phyloP scores from a whole-genome alignment of 2,113 vertebrate species.

The Campylomormyrus numenius region DNA sequence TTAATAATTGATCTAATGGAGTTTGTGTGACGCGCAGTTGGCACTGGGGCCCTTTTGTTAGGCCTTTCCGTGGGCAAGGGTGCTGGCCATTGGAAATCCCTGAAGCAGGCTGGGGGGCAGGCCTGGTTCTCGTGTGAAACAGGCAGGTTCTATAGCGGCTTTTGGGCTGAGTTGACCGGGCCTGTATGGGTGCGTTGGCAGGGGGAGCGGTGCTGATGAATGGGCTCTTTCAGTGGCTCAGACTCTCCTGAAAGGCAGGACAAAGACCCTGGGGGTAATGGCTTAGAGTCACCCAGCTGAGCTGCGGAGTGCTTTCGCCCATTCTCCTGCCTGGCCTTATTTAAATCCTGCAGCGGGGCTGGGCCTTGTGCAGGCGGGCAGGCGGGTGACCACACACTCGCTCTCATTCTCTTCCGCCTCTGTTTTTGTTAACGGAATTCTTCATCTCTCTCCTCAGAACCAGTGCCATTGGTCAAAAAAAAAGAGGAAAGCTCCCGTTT shows the following conservation, averaged over 20 bases:
- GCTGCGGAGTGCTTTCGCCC: slow-evolving; percentile 50
- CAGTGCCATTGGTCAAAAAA: neutral
- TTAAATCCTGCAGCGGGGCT: slow-evolving; percentile 62
- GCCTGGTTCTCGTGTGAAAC: slow-evolving; percentile 69
- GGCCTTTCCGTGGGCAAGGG: slow-evolving; percentile 58
- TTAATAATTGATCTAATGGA: slow-evolving; percentile 49
- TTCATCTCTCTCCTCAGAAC: slow-evolving; percentile 23
- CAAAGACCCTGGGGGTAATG: slow-evolving; percentile 68
- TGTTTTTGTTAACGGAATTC: slow-evolving; percentile 55
- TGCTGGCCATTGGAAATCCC: slow-evolving; percentile 62
- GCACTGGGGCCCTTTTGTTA: slow-evolving; percentile 60
- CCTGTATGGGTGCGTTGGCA: slow-evolving; percentile 69
- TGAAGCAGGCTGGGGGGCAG: slow-evolving; percentile 68
- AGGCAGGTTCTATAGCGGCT: slow-evolving; percentile 60
- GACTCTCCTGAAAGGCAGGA: slow-evolving; percentile 71
- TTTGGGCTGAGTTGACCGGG: slow-evolving; percentile 63
- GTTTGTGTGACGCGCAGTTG: slow-evolving; percentile 57
- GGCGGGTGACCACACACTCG: slow-evolving; percentile 9
- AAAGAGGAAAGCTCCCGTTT: neutral
- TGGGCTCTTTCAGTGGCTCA: slow-evolving; percentile 67
- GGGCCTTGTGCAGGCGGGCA: slow-evolving; percentile 40
- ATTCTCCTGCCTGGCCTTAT: slow-evolving; percentile 42
- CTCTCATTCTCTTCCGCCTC: slow-evolving; percentile 35
- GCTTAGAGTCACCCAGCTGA: slow-evolving; percentile 70
- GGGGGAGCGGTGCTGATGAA: slow-evolving; percentile 46